Percentiles rank a stretch among this genome's conserved stretches.
Conservation (phyloP, 2,888 invertebrate genomes). For the Cataglyphis albicans region DNA sequence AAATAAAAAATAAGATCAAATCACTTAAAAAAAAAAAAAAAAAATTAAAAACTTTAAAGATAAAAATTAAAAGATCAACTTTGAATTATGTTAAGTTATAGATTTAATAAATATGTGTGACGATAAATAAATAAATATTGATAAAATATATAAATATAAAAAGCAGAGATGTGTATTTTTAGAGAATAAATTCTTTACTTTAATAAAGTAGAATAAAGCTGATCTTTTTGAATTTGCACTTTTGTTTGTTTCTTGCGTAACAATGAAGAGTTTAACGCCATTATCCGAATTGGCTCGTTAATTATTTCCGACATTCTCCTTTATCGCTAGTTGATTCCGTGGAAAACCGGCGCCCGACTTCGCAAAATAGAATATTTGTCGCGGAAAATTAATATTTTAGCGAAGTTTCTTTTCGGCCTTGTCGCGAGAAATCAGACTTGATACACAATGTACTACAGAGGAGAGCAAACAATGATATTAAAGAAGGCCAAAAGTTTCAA, state of each 20-base stretch:
- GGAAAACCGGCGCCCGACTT: constrained; percentile 20
- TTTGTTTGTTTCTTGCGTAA: constrained; percentile 16
- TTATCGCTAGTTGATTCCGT: constrained; percentile 7
- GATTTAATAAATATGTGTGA: not conserved
- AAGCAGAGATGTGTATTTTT: not conserved
- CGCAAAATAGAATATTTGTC: constrained; percentile 58
- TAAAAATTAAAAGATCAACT: not conserved
- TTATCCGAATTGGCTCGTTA: constrained; percentile 40
- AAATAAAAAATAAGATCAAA: not conserved
- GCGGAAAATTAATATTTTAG: constrained; percentile 51
- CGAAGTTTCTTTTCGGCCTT: constrained; percentile 48
- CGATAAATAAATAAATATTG: not conserved
- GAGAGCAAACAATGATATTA: constrained; percentile 35
- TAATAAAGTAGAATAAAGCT: not conserved
- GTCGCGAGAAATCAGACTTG: constrained; percentile 31
- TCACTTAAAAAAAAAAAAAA: not conserved
- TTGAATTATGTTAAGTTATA: not conserved
- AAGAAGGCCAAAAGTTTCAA: constrained; percentile 29
- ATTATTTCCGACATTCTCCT: constrained; percentile 19
- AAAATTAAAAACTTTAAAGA: not conserved
- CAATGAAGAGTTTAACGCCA: not conserved
- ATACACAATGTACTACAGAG: not conserved
- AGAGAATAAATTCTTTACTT: not conserved
- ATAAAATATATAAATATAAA: not conserved
- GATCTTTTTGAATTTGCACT: not conserved